phyloP scores from a whole-genome alignment of 2,797 vertebrate species.

The Lutjanus campechanus region DNA sequence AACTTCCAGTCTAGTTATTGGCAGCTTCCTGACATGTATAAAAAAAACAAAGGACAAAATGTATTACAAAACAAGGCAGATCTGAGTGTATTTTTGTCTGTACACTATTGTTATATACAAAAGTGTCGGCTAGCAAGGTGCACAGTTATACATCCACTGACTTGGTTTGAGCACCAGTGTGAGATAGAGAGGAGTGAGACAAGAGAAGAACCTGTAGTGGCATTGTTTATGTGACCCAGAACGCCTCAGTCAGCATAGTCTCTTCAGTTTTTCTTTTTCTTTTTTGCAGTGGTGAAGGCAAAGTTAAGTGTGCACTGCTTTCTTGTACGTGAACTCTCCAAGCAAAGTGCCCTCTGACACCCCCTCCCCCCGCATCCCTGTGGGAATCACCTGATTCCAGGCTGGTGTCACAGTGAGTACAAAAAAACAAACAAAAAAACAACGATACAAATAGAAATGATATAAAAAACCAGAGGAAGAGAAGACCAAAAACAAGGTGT shows the following conservation, averaged over 20 bases:
- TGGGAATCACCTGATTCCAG: constrained; percentile 74
- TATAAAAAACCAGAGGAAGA: constrained; percentile 67
- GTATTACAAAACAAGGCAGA: constrained; percentile 95
- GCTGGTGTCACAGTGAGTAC: constrained; percentile 85
- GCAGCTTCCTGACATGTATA: constrained; percentile 91
- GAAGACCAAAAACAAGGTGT: constrained; percentile 53
- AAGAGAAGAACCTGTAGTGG: constrained; percentile 79
- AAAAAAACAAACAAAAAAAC: constrained; percentile 74
- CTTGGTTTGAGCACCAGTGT: constrained; percentile 95
- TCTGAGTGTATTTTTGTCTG: constrained; percentile 88
- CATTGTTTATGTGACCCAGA: constrained; percentile 71
- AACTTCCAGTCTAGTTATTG: constrained; percentile 98
- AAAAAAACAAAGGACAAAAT: constrained; percentile 86
- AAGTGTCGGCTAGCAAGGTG: constrained; percentile 92
- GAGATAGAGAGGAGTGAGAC: constrained; percentile 82
- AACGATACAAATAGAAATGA: constrained; percentile 75
- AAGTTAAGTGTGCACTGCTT: constrained; percentile 77
- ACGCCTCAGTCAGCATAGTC: constrained; percentile 67
- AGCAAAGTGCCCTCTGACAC: constrained; percentile 82
- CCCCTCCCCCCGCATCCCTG: constrained; percentile 60
- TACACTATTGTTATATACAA: constrained; percentile 95
- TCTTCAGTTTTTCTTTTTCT: constrained; percentile 64
- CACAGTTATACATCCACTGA: constrained; percentile 92
- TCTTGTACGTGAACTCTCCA: constrained; percentile 76
- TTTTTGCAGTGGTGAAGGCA: constrained; percentile 84